Conservation (phyloP, 2,113 vertebrate species). For the Tylochromis polylepis region DNA sequence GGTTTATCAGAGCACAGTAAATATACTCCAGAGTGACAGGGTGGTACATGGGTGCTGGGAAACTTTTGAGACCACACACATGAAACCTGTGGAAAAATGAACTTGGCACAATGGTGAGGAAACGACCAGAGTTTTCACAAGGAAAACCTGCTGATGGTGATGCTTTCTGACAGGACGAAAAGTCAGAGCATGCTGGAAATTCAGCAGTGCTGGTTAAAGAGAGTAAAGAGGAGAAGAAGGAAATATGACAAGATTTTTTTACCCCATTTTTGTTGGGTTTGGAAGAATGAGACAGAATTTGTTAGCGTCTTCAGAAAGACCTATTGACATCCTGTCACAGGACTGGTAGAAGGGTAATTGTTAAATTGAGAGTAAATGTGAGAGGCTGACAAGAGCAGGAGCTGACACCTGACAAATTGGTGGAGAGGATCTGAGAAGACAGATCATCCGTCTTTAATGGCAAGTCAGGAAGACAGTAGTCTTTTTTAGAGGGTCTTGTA, state of each 20-base stretch:
- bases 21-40: background rate
- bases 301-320: conserved; percentile 28
- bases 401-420: conserved; percentile 38
- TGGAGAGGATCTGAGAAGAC: background rate
- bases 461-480: background rate
- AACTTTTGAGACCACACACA: background rate
- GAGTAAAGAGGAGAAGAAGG: background rate
- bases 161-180: conserved; percentile 34
- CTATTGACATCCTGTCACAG: conserved; percentile 46
- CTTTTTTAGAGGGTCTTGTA: background rate
- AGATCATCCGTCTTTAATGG: conserved; percentile 35
- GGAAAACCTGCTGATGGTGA: conserved; percentile 39
- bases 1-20: background rate
- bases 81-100: background rate
- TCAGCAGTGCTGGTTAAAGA: background rate
- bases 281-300: conserved; percentile 8
- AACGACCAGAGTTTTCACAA: background rate
- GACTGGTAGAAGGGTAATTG: conserved; percentile 23
- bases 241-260: conserved; percentile 7
- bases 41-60: background rate
- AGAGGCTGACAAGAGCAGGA: conserved; percentile 22
- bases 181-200: conserved; percentile 19
- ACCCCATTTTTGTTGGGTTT: background rate
- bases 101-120: conserved; percentile 2
- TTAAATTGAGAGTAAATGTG: conserved; percentile 48